A percentile compares a stretch with the other conserved stretches of the same genome.
These are phyloP conservation scores for Drosophila littoralis DNA, from an alignment of 1,140 invertebrate species.

Conservation along the genomic window DNA sequence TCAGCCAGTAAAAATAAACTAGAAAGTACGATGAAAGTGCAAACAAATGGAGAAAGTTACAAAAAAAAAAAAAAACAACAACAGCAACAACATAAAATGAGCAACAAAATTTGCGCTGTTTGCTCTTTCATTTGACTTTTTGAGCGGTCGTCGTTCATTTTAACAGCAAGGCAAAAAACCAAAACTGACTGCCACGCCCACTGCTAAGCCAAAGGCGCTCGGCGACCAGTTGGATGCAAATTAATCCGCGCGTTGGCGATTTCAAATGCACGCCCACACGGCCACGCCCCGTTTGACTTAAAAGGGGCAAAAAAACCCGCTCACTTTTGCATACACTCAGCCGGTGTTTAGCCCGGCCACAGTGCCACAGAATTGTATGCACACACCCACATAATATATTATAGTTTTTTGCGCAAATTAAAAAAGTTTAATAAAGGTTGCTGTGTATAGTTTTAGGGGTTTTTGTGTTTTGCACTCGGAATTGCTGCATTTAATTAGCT, in stretches of 20 bases:
- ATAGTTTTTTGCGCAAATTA: constrained; percentile 32
- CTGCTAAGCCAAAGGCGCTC: constrained; percentile 17
- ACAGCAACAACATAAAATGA: neutral
- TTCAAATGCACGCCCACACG: constrained; percentile 39
- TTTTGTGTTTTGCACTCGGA: constrained; percentile 18
- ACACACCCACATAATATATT: constrained; percentile 12
- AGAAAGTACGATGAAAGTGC: constrained; percentile 1
- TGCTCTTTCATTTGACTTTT: constrained; percentile 25
- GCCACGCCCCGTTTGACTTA: neutral
- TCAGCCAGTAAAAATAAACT: constrained; percentile 19
- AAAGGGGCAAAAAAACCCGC: constrained; percentile 11
- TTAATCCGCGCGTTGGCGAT: constrained; percentile 24
- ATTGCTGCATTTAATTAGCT: constrained; percentile 27
- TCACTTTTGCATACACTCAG: constrained; percentile 10
- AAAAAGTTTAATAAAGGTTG: constrained; percentile 49
- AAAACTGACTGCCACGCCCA: constrained; percentile 7
- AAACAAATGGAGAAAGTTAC: neutral
- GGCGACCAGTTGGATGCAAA: constrained; percentile 35
- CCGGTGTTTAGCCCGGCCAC: constrained; percentile 37
- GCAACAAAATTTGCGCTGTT: constrained; percentile 14
- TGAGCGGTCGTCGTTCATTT: constrained; percentile 16
- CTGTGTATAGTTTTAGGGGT: constrained; percentile 1
- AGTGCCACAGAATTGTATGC: constrained; percentile 7
- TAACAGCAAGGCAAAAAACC: constrained; percentile 5
- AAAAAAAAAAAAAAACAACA: too few species aligned